phyloP scores from a whole-genome alignment of 2,113 vertebrate species.

The Phalacrocorax pelagicus region DNA sequence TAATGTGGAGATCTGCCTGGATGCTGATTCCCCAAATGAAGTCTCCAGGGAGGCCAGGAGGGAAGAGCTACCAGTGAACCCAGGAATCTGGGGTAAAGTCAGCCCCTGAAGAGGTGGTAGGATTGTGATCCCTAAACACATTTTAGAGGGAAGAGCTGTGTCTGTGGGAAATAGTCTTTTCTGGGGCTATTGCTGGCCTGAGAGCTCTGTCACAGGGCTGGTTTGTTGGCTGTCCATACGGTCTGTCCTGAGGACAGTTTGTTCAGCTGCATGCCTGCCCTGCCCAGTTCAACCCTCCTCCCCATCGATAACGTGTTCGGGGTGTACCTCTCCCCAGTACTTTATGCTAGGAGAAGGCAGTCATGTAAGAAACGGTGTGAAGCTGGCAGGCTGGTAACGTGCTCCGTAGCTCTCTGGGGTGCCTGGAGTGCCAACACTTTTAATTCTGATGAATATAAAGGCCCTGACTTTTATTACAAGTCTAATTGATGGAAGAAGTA shows the following conservation, averaged over 20 bases:
- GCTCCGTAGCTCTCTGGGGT: neutral
- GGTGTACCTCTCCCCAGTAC: rapidly evolving
- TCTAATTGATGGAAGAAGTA: neutral
- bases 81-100: neutral
- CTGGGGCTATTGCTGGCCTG: neutral
- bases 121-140: neutral
- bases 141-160: neutral
- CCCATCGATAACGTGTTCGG: rapidly evolving
- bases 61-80: neutral
- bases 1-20: neutral
- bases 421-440: neutral
- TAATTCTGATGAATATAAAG: neutral
- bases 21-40: neutral
- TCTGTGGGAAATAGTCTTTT: neutral
- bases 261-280: neutral
- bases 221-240: rapidly evolving
- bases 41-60: neutral
- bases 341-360: neutral
- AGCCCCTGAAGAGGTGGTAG: too few relatives aligned
- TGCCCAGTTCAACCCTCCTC: neutral
- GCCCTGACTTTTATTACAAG: neutral
- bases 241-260: neutral
- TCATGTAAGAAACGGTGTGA: rapidly evolving
- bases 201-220: neutral
- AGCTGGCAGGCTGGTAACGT: neutral